phyloP scores from a whole-genome alignment of 2,888 invertebrate species.

The Watsonalla binaria region DNA sequence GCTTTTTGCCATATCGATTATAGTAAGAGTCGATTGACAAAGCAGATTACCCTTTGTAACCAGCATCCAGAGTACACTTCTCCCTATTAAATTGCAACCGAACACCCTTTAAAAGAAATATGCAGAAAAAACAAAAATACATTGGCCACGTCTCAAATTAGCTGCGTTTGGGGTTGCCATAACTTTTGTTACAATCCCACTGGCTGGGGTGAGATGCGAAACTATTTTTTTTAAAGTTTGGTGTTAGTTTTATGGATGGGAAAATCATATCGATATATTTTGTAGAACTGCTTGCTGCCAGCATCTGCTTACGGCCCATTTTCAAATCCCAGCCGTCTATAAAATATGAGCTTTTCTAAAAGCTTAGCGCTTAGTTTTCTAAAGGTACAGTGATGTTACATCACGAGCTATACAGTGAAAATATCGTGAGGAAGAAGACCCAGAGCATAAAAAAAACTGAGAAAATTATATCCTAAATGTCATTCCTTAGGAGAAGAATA shows the following conservation, averaged over 20 bases:
- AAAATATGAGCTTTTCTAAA: no score
- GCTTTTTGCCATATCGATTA: not conserved
- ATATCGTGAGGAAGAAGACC: no score
- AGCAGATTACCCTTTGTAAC: slow-evolving; percentile 21
- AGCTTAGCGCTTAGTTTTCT: no score
- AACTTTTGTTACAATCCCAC: slow-evolving; percentile 61
- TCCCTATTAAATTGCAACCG: slow-evolving; percentile 66
- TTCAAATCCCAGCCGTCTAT: no score
- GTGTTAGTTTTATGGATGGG: slow-evolving; percentile 14
- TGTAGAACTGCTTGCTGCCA: no score
- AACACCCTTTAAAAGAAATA: slow-evolving; percentile 42
- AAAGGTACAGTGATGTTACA: no score
- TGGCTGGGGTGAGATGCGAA: slow-evolving; percentile 48
- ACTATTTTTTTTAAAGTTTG: slow-evolving; percentile 47
- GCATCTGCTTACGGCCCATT: no score
- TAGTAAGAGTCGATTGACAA: not conserved
- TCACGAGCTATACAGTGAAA: no score
- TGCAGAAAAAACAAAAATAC: slow-evolving; percentile 30
- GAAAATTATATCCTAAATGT: no score
- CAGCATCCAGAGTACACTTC: slow-evolving; percentile 12
- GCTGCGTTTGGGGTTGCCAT: slow-evolving; percentile 50
- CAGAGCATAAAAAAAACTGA: no score
- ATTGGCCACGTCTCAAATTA: slow-evolving; percentile 47
- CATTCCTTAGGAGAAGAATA: no score
- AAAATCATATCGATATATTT: no score